These are phyloP conservation scores for Eriosoma lanigerum DNA, from an alignment of 1,140 invertebrate species.

Conservation along the genomic window DNA sequence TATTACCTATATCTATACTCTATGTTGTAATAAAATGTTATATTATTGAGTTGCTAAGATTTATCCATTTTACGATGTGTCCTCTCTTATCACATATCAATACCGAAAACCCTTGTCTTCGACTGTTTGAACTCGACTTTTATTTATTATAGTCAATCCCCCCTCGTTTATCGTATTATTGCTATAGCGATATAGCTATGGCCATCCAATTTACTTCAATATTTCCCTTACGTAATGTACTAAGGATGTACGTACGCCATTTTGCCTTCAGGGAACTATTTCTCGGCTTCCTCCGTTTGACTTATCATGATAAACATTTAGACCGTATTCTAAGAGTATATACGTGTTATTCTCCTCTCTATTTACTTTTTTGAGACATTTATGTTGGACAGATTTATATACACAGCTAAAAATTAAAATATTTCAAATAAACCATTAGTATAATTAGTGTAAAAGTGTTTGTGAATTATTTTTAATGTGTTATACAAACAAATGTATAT, in stretches of 20 bases:
- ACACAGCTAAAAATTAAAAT: background rate
- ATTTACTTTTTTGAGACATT: background rate
- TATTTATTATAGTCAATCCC: slow-evolving; percentile 10
- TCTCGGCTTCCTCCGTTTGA: background rate
- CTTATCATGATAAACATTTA: slow-evolving; percentile 11
- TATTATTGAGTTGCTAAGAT: too few relatives aligned
- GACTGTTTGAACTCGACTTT: background rate
- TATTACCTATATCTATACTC: too few relatives aligned
- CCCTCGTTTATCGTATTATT: slow-evolving; percentile 28
- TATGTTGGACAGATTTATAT: background rate
- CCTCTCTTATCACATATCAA: background rate
- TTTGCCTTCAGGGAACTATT: background rate
- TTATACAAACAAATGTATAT: too few relatives aligned
- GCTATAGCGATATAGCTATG: background rate
- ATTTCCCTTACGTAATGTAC: background rate
- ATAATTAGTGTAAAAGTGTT: background rate
- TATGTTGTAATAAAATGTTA: too few relatives aligned
- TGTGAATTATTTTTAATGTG: background rate
- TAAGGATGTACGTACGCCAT: slow-evolving; percentile 1
- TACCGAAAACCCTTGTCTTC: background rate
- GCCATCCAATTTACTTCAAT: slow-evolving; percentile 13
- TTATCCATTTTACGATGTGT: background rate
- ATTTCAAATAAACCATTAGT: slow-evolving; percentile 2
- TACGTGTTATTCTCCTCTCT: background rate
- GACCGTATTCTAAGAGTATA: background rate